These are phyloP conservation scores for Melinaea menophilus DNA, from an alignment of 2,888 invertebrate genomes.

Conservation along the genomic window DNA sequence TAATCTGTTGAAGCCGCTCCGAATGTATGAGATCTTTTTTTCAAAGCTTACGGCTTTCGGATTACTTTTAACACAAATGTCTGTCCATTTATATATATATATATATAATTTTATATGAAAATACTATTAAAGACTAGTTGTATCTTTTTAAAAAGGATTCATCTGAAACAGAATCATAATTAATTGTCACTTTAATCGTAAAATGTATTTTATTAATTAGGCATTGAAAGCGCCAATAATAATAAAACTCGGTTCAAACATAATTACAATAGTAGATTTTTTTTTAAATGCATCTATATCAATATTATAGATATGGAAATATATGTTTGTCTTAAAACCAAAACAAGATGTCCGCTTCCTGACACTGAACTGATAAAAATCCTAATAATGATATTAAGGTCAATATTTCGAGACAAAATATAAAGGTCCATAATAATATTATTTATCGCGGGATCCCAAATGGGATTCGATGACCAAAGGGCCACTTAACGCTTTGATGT, in stretches of 20 bases:
- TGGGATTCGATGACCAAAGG: conserved; percentile 56
- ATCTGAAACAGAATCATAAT: no score
- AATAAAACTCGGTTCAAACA: no score
- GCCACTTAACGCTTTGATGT: conserved; percentile 77
- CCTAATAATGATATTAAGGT: background rate
- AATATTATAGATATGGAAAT: no score
- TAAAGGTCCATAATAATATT: conserved; percentile 53
- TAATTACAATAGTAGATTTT: no score
- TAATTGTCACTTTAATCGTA: no score
- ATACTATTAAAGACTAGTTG: no score
- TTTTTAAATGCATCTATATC: no score
- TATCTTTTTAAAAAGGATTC: no score
- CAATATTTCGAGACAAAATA: background rate
- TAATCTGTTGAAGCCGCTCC: conserved; percentile 39
- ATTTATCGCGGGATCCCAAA: conserved; percentile 67
- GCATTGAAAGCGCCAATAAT: no score
- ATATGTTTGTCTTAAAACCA: no score
- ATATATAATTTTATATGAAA: background rate
- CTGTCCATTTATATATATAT: conserved; percentile 29
- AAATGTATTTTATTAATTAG: no score
- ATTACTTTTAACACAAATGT: conserved; percentile 47
- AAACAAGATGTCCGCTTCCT: no score
- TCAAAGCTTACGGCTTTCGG: conserved; percentile 69
- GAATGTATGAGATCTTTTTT: conserved; percentile 62
- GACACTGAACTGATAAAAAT: background rate